phyloP scores from a whole-genome alignment of 2,797 vertebrate genomes.

The Galaxias olidus region DNA sequence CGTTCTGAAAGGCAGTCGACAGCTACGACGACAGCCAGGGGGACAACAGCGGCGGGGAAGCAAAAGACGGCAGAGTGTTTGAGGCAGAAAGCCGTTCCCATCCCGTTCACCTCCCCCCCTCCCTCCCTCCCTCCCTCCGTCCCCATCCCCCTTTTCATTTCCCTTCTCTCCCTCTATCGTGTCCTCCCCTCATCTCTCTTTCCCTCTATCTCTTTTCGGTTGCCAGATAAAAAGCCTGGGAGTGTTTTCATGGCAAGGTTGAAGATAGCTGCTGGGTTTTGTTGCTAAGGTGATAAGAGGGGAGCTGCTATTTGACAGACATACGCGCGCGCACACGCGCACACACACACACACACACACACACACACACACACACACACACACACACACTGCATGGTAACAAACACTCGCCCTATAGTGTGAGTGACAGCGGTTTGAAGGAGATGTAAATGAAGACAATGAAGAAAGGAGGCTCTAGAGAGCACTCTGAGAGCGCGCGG shows the following conservation, averaged over 20 bases:
- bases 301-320: constrained; percentile 50
- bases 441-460: background rate
- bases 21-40: background rate
- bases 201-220: constrained; percentile 9
- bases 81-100: constrained; percentile 2
- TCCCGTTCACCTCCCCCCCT: constrained; percentile 33
- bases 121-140: constrained; percentile 40
- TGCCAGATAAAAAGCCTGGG: constrained; percentile 19
- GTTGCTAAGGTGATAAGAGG: constrained; percentile 63
- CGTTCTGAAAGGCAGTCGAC: background rate
- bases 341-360: constrained; percentile 17
- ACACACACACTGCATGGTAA: constrained; percentile 17
- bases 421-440: background rate
- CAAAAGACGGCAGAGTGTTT: background rate
- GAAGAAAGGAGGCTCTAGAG: no score
- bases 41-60: background rate
- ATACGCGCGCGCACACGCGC: constrained; percentile 7
- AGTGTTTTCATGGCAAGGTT: constrained; percentile 37
- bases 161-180: constrained; percentile 30
- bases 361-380: constrained; percentile 34
- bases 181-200: constrained; percentile 20
- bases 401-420: background rate
- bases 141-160: background rate
- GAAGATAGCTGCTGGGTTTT: constrained; percentile 39
- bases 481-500: no score